Evolutionary conservation across 1,140 invertebrate genomes (phyloP), one percentile per base, ranked within the genome.

Genomic region (Ladona fulva): DNA sequence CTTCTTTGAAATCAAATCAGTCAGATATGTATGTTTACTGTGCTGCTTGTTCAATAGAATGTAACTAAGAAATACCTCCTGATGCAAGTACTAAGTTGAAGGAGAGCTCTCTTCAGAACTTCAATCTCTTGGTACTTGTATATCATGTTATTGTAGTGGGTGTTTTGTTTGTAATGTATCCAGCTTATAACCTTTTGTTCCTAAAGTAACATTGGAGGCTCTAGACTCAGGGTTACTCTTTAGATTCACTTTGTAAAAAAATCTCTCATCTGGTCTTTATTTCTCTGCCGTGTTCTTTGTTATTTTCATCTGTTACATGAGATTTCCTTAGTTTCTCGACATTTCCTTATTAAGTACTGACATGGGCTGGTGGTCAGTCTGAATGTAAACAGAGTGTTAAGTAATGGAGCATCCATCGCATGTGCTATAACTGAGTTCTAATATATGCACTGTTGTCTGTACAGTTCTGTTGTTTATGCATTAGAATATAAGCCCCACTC

Each of bases 81-180:
- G 52, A 66, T 66, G 52, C 52, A 66, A 66, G 52, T 66, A 66
- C 52, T 16, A 66, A 22, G 52, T 22, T 19, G n/a, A 22, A 22
- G 52, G 12, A 22, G 52, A 66, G 3, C 12, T 22, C n/a, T 66
- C 12, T 22, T 66, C n/a, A 22, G 52, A 16, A 66, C 52, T 66
- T 22, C 29, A 37, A 12, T 66, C n/a, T 66, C 52, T 66, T 66
- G 52, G 52, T 66, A 66, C 52, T 66, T 66, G 52, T 66, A 66
- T 22, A 12, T 66, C 52, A 22, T 66, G 52, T 66, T 66, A 66
- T 66, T 66, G 52, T 66, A 66, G 52, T 66, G 52, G 52, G 52
- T 66, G 52, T 66, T 66, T 66, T 66, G 52, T 66, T 66, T 66
- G 52, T 66, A 66, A 66, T 66, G 52, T 66, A 66, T 66, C 52